A percentile compares a stretch with the other conserved stretches of the same genome.
phyloP scores from a whole-genome alignment of 2,888 invertebrate species.

The Nasonia oneida region DNA sequence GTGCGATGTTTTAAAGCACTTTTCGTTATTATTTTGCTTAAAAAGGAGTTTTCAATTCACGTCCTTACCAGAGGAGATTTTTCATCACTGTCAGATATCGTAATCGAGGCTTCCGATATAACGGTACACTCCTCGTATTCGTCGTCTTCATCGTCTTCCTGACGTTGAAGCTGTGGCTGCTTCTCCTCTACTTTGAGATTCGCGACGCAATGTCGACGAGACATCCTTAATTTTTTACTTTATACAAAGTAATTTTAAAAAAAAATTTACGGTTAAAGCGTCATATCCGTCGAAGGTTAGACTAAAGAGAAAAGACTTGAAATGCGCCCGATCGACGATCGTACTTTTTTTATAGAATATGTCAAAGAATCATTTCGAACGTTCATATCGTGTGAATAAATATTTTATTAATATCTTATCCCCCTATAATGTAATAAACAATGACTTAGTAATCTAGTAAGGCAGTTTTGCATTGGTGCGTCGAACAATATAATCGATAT shows the following conservation, averaged over 20 bases:
- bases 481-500: background rate
- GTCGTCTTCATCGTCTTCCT: background rate
- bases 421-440: slow-evolving; percentile 19
- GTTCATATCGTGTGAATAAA: slow-evolving; percentile 3
- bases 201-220: background rate
- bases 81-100: background rate
- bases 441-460: slow-evolving; percentile 29
- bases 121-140: background rate
- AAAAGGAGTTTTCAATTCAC: background rate
- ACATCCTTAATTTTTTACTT: background rate
- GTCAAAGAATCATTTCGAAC: background rate
- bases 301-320: background rate
- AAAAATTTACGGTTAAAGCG: background rate
- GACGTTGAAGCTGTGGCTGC: background rate
- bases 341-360: background rate
- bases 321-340: background rate
- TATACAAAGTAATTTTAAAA: background rate
- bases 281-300: background rate
- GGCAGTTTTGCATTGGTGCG: slow-evolving; percentile 44
- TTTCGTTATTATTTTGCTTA: background rate
- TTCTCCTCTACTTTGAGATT: background rate
- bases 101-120: background rate
- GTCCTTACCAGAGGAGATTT: background rate
- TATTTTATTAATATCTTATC: slow-evolving; percentile 25
- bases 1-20: background rate